A percentile compares a stretch with the other conserved stretches of the same genome.
These are phyloP conservation scores for Philopotamus ludificatus DNA, from an alignment of 1,140 invertebrate species.

Conservation along the genomic window DNA sequence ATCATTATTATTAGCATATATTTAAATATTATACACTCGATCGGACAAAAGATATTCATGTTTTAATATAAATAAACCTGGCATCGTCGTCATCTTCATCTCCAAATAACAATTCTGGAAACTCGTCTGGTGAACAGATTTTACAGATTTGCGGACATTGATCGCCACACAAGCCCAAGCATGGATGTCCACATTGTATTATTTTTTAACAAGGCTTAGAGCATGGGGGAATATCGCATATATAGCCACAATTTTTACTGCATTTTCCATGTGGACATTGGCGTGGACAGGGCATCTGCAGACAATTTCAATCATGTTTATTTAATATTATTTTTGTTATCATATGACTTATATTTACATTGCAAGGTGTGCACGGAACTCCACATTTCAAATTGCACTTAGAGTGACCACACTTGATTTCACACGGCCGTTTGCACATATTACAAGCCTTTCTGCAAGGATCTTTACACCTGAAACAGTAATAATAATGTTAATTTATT, in stretches of 20 bases:
- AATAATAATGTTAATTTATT: too few species aligned
- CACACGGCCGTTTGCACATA: too few species aligned
- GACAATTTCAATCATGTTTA: too few species aligned
- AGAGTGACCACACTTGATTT: too few species aligned
- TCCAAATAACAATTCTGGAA: constrained; percentile 55
- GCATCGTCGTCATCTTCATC: constrained; percentile 56
- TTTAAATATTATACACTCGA: not conserved
- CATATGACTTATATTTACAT: too few species aligned
- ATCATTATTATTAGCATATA: not conserved
- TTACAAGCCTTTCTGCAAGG: too few species aligned
- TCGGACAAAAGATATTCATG: not conserved
- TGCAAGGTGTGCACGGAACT: too few species aligned
- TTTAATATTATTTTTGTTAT: too few species aligned
- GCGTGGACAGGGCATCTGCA: not conserved
- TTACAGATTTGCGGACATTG: constrained; percentile 52
- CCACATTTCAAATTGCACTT: too few species aligned
- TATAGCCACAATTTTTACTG: constrained; percentile 53
- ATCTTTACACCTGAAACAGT: too few species aligned
- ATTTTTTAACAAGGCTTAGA: constrained; percentile 51
- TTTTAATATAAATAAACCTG: constrained; percentile 52
- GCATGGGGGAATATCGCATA: constrained; percentile 55
- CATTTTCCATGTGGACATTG: constrained; percentile 53
- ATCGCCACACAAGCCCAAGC: constrained; percentile 65
- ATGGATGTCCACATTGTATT: constrained; percentile 57
- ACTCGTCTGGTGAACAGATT: constrained; percentile 51